Base-by-base conservation (phyloP, 1,140 invertebrate genomes). In the Caerostris darwini region DNA sequence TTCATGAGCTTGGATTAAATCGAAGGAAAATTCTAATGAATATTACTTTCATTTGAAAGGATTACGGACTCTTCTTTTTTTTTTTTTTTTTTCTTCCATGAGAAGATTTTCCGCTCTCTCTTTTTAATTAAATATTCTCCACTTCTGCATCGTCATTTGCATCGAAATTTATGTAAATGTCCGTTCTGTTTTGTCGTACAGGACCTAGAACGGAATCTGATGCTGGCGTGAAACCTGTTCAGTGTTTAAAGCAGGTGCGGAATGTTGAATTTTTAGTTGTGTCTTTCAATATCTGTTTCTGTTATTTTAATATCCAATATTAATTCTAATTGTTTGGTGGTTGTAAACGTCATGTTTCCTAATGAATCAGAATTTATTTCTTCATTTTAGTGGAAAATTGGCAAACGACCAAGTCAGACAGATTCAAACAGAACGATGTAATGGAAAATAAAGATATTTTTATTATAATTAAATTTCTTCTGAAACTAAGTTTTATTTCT, bases 1-100 rank as follows among this genome's bases (percentile, higher is more conserved):
- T 83, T 54, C 71, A 58, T 17, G 54, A 17, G 50, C 19, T 34
- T 88, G 86, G 86, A 88, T 88, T 88, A 88, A 88, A 88, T 88
- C 59, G n/a, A 19, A 64, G 34, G 3, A 3, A 88, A 88, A 53
- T 88, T 67, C 61, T 64, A 88, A 88, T 67, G 86, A 88, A 88
- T 64, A 88, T 88, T 14, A 88, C 64, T 88, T 88, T 59, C 86
- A 64, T 64, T 67, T 53, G 58, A 64, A 14, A 34, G 50, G 86
- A 88, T 64, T 85, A 85, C 8, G 10, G 7, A 7, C 54, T 12
- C 10, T 67, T 10, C n/a, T 67, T 67, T 5, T 14, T 14, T 10
- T 67, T 67, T 67, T 67, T 67, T n/a, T 12, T 85, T 58, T 88
- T 88, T 87, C n/a, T 82, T 14, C 2, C 0, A 7, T 17, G 34